These are phyloP conservation scores for Euproctis similis DNA, from an alignment of 2,888 invertebrate genomes.

Conservation along the genomic window DNA sequence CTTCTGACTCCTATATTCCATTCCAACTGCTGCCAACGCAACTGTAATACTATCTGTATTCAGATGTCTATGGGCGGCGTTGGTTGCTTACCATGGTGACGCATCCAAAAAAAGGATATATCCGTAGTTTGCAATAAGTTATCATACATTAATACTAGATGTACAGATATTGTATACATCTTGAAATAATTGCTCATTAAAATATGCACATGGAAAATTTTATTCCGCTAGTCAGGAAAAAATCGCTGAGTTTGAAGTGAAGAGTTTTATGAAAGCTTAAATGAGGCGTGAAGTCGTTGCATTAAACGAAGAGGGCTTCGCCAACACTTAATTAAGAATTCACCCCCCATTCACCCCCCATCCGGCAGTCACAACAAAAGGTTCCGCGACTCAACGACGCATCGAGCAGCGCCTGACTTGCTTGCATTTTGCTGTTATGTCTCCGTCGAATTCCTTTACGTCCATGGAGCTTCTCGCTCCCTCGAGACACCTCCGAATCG, in stretches of 20 bases:
- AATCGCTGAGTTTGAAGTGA: slow-evolving; percentile 67
- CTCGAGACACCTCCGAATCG: slow-evolving; percentile 14
- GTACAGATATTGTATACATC: no score
- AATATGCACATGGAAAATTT: slow-evolving; percentile 32
- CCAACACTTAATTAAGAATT: slow-evolving; percentile 73
- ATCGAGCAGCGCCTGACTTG: slow-evolving; percentile 2
- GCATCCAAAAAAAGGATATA: no score
- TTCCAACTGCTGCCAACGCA: no score
- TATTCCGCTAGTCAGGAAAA: slow-evolving; percentile 58
- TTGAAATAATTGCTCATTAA: no score
- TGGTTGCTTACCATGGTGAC: no score
- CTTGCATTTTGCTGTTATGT: slow-evolving; percentile 4
- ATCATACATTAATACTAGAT: no score
- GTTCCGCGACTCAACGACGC: slow-evolving; percentile 30
- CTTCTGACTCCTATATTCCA: no score
- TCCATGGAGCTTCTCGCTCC: slow-evolving; percentile 3
- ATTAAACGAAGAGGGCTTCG: slow-evolving; percentile 68
- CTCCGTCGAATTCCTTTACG: slow-evolving; percentile 5
- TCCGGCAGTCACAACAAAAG: slow-evolving; percentile 64
- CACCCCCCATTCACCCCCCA: slow-evolving; percentile 38
- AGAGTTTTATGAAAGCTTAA: slow-evolving; percentile 73
- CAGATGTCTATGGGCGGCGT: no score
- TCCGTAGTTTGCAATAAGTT: no score
- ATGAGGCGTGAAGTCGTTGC: slow-evolving; percentile 72
- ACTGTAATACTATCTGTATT: no score